phyloP scores from a whole-genome alignment of 2,113 vertebrate species.

The Prochilodus magdalenae region DNA sequence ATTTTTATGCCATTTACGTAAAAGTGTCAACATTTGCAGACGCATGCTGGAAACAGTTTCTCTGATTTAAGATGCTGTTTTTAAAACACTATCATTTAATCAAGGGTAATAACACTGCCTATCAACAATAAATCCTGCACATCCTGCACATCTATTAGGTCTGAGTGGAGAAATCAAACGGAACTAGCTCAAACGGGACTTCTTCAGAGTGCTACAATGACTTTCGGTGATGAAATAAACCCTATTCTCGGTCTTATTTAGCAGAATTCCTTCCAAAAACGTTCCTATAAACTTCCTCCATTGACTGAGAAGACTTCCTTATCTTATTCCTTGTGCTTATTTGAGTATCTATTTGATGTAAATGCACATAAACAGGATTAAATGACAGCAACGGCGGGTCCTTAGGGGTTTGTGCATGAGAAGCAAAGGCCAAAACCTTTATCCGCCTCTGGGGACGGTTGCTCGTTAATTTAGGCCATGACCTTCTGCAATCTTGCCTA shows the following conservation, averaged over 20 bases:
- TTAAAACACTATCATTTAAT: conserved; percentile 38
- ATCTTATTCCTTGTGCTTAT: too few relatives aligned
- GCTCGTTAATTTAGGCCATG: neutral
- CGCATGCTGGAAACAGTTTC: neutral
- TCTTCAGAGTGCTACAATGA: neutral
- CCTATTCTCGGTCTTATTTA: neutral
- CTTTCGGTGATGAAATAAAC: too few relatives aligned
- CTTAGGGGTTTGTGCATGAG: neutral
- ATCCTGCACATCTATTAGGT: conserved; percentile 9
- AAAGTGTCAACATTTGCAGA: conserved; percentile 30
- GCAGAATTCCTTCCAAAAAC: neutral
- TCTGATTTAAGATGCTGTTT: conserved; percentile 32
- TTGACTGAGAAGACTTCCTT: neutral
- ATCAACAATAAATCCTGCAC: neutral
- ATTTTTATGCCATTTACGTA: conserved; percentile 33
- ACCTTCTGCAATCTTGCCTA: neutral
- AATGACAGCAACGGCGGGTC: neutral
- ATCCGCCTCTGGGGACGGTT: neutral
- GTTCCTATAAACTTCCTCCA: neutral
- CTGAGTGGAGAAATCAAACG: conserved; percentile 9
- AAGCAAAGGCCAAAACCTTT: neutral
- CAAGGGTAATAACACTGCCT: conserved; percentile 6
- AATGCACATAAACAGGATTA: neutral
- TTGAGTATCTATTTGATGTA: neutral
- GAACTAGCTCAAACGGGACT: neutral